These are phyloP conservation scores for Brachyrhaphis roseni DNA, from an alignment of 2,797 vertebrate genomes.

Conservation along the genomic window DNA sequence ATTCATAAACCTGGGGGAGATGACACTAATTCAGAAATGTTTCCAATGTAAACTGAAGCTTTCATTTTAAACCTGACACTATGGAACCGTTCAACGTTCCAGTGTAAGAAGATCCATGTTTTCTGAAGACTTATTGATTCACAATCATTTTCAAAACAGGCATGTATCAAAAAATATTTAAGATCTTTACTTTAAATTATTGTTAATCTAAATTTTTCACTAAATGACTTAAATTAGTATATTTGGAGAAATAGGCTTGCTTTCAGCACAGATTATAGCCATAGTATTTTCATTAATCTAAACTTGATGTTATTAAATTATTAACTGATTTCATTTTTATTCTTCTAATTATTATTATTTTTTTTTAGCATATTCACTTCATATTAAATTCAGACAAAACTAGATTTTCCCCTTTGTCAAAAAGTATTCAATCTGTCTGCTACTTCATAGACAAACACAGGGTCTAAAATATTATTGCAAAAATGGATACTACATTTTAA, in stretches of 20 bases:
- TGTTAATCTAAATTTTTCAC: background rate
- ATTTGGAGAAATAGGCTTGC: background rate
- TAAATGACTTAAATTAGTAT: conserved; percentile 5
- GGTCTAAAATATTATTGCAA: background rate
- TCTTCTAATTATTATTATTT: conserved; percentile 11
- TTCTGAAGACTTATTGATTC: background rate
- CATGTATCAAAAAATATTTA: background rate
- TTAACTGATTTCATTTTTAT: background rate
- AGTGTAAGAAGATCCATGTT: background rate
- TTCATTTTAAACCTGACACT: conserved; percentile 24
- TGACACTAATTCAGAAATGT: conserved; percentile 41
- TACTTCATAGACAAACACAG: background rate
- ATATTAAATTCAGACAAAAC: background rate
- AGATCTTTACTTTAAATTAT: background rate
- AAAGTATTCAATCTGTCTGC: background rate
- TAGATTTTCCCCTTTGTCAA: background rate
- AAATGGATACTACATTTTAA: no score
- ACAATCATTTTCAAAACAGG: background rate
- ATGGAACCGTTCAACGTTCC: background rate
- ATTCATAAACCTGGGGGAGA: conserved; percentile 25
- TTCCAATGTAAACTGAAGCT: conserved; percentile 45
- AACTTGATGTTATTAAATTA: background rate
- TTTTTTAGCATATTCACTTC: background rate
- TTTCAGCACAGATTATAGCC: background rate
- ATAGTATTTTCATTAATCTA: background rate